Evolutionary conservation across 2,113 vertebrate genomes (phyloP).

Genomic region (Climacteris rufus): DNA sequence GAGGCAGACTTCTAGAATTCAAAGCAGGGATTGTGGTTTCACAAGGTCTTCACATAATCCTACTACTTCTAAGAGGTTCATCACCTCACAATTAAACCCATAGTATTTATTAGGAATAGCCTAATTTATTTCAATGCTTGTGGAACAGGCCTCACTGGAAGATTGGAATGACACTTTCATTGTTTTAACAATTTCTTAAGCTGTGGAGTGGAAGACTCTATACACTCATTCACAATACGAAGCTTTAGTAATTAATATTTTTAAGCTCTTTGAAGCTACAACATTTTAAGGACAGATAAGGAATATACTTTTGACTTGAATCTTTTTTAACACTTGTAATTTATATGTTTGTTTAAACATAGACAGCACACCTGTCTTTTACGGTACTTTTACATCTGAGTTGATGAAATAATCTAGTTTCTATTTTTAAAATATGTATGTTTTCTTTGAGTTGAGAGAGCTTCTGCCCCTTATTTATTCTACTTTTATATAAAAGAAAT

Average conservation of each 20-base stretch:
- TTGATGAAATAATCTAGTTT: background rate
- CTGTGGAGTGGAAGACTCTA: background rate
- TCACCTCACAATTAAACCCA: background rate
- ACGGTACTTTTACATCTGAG: background rate
- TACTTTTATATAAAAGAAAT: background rate
- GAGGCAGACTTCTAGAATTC: background rate
- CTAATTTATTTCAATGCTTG: background rate
- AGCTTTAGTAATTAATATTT: background rate
- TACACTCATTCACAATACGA: background rate
- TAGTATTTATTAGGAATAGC: background rate
- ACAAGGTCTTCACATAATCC: background rate
- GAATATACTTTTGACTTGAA: background rate
- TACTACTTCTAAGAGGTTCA: background rate
- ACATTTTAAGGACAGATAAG: background rate
- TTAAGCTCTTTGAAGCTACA: background rate
- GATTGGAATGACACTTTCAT: background rate
- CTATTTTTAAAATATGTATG: background rate
- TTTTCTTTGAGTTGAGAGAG: background rate
- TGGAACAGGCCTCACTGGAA: background rate
- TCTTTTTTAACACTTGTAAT: background rate
- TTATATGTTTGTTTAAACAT: background rate
- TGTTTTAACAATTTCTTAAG: background rate
- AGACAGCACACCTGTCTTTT: rapidly evolving
- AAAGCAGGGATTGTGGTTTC: background rate
- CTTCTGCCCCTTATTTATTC: background rate